These are phyloP conservation scores for Muscina levida DNA, from an alignment of 2,888 invertebrate species.

Conservation along the genomic window DNA sequence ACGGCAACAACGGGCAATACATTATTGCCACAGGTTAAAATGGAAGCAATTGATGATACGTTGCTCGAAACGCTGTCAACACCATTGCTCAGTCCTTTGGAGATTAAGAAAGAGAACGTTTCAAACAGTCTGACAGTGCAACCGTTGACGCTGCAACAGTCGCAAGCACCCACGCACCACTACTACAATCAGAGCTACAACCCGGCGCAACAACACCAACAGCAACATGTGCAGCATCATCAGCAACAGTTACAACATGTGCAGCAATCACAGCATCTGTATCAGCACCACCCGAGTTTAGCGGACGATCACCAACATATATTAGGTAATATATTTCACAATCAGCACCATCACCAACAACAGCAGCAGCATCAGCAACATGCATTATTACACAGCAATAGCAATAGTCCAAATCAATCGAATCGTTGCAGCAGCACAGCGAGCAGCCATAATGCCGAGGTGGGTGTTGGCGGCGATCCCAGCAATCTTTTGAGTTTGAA, in stretches of 20 bases:
- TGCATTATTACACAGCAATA: slow-evolving; percentile 72
- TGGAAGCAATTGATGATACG: slow-evolving; percentile 87
- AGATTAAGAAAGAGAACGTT: slow-evolving; percentile 88
- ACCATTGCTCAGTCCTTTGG: slow-evolving; percentile 88
- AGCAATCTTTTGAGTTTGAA: slow-evolving; percentile 56
- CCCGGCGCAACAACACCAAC: slow-evolving; percentile 71
- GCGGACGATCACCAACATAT: slow-evolving; percentile 51
- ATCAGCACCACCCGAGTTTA: slow-evolving; percentile 78
- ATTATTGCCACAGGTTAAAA: slow-evolving; percentile 84
- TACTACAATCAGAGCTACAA: slow-evolving; percentile 73
- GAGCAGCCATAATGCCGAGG: slow-evolving; percentile 73
- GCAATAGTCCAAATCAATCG: slow-evolving; percentile 75
- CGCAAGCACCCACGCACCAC: slow-evolving; percentile 70
- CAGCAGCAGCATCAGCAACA: slow-evolving; percentile 70
- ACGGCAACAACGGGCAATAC: slow-evolving; percentile 30
- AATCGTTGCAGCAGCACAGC: slow-evolving; percentile 71
- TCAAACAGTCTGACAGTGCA: slow-evolving; percentile 72
- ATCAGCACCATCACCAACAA: slow-evolving; percentile 69
- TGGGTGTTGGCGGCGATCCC: slow-evolving; percentile 69
- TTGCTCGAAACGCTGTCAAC: slow-evolving; percentile 84
- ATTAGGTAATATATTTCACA: slow-evolving; percentile 54
- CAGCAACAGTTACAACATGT: slow-evolving; percentile 71
- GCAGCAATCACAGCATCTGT: slow-evolving; percentile 73
- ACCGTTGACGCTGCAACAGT: slow-evolving; percentile 74
- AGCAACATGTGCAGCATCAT: slow-evolving; percentile 63